Evolutionary conservation across 2,113 vertebrate genomes (phyloP), one percentile per base, ranked within the genome.

Genomic region (Pteropus alecto): DNA sequence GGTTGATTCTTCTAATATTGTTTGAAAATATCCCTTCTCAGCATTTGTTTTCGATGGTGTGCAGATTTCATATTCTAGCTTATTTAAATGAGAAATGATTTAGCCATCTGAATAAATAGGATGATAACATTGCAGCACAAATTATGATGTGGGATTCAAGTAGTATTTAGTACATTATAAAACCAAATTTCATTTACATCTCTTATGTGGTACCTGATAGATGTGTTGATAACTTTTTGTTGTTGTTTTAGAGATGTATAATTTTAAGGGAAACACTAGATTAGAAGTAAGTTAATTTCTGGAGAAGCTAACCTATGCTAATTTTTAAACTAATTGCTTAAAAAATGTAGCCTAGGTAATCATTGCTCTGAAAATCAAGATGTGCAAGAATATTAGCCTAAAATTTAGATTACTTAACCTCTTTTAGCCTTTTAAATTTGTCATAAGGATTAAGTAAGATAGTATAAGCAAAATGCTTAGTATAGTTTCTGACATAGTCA

Each of bases 371-470:
- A 86, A 79, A 68, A 71, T 83, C 12, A 68, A 71, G 16, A 65
- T 85, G 74, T 83, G 4, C n/a, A 84, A 81, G 76, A 71, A 12
- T 79, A 54, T 90, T 95, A 79, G 12, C 43, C 21, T 94, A 41
- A 86, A 93, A n/a, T 73, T 93, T 71, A 91, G 65, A 46, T 21
- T 88, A 38, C 58, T 48, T 79, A 84, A 70, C n/a, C n/a, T 93
- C 19, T 78, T 90, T 91, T 71, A 60, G 77, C 43, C 38, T 96
- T 67, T 94, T 67, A 63, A 86, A 76, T 95, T 86, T 91, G 41
- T 78, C 79, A 28, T 82, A 41, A 92, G 43, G 43, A 90, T 93
- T 92, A 87, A 89, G 67, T 76, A 51, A 54, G 41, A 28, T 74
- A 70, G 74, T 68, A 7, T 71, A 67, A 74, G 24, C 77, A 94